A percentile compares a stretch with the other conserved stretches of the same genome.
These are phyloP conservation scores for Hemithea aestivaria DNA, from an alignment of 2,888 invertebrate species.

Conservation along the genomic window DNA sequence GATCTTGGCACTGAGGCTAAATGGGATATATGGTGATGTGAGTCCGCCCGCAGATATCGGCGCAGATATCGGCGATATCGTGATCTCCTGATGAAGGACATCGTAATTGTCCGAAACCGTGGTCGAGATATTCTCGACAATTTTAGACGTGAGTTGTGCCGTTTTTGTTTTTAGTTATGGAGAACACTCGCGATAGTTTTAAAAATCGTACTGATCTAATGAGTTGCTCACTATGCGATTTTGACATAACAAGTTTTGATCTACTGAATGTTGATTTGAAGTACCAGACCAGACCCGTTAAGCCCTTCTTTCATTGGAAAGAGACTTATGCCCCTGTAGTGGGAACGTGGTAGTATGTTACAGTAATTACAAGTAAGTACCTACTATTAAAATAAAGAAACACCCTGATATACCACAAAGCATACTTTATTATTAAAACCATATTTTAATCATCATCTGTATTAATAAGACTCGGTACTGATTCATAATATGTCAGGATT, in stretches of 20 bases:
- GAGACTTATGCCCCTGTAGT: constrained; percentile 9
- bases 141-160: no score
- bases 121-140: no score
- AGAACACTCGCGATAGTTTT: no score
- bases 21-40: no score
- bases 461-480: constrained; percentile 11
- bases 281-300: constrained; percentile 9
- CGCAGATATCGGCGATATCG: no score
- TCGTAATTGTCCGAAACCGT: no score
- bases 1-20: no score
- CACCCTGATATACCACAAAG: constrained; percentile 11
- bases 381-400: constrained; percentile 7
- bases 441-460: constrained; percentile 10
- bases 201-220: no score
- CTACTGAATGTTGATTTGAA: no score
- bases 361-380: constrained; percentile 10
- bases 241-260: constrained; percentile 10
- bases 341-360: constrained; percentile 10
- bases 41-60: no score
- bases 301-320: constrained; percentile 7
- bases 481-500: constrained; percentile 13
- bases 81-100: no score
- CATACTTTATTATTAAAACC: constrained; percentile 10
- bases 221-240: constrained; percentile 10
- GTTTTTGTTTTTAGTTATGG: no score